These are phyloP conservation scores for Camponotus vicinus DNA, from an alignment of 1,140 invertebrate genomes.

Conservation along the genomic window DNA sequence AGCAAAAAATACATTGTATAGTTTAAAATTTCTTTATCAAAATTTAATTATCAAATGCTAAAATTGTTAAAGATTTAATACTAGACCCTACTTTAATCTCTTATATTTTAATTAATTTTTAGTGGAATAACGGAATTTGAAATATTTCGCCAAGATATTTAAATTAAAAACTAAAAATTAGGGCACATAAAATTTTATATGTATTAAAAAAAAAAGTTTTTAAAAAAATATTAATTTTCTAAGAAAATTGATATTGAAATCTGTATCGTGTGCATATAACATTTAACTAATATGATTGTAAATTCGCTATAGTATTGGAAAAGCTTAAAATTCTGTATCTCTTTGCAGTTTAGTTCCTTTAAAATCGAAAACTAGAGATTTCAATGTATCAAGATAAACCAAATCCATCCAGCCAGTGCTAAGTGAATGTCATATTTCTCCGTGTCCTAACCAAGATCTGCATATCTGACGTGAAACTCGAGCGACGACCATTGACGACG, in stretches of 20 bases:
- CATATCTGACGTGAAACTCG: constrained; percentile 44
- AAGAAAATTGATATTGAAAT: not conserved
- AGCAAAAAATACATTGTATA: not conserved
- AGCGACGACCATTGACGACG: constrained; percentile 50
- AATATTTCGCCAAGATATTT: not conserved
- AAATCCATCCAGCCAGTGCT: not conserved
- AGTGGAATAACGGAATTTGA: not conserved
- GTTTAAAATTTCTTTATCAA: not conserved
- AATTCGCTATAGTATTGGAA: not conserved
- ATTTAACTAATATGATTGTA: not conserved
- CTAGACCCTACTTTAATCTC: not conserved
- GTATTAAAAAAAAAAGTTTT: too few species aligned
- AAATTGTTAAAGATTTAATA: not conserved
- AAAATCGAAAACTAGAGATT: not conserved
- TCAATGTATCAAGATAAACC: constrained; percentile 15
- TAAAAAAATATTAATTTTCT: constrained; percentile 2
- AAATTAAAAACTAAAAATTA: not conserved
- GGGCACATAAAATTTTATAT: not conserved
- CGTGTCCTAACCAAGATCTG: not conserved
- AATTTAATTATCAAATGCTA: not conserved
- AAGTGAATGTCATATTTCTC: constrained; percentile 13
- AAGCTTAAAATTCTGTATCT: not conserved
- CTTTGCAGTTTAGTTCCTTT: not conserved
- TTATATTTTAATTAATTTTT: not conserved
- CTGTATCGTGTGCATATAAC: not conserved